These are phyloP conservation scores for Glossosoma conforme DNA, from an alignment of 1,140 invertebrate species.

Conservation along the genomic window DNA sequence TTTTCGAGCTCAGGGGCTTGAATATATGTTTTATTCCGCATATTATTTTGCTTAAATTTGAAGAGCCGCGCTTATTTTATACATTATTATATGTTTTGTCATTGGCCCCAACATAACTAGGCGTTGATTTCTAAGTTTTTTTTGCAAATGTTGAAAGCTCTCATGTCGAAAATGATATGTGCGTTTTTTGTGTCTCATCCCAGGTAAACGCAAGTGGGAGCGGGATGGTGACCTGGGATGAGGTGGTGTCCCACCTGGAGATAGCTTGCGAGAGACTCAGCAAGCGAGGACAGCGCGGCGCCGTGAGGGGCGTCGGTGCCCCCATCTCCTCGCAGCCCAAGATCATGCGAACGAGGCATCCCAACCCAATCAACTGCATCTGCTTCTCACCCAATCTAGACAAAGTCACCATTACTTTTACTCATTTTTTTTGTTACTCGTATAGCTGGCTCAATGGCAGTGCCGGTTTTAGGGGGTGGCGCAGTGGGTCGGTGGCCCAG, in stretches of 20 bases:
- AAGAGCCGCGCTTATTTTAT: no score
- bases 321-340: conserved; percentile 54
- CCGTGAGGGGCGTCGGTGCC: conserved; percentile 49
- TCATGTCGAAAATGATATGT: not conserved
- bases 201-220: conserved; percentile 51
- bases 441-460: no score
- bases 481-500: no score
- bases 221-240: conserved; percentile 60
- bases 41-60: no score
- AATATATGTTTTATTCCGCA: no score
- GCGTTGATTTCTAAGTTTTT: no score
- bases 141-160: not conserved
- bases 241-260: conserved; percentile 61
- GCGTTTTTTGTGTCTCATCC: not conserved
- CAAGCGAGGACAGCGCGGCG: conserved; percentile 42
- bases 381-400: conserved; percentile 54
- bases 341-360: conserved; percentile 56
- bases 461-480: no score
- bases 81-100: no score
- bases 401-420: conserved; percentile 38
- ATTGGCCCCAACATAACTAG: no score
- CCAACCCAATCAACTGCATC: conserved; percentile 56
- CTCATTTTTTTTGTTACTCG: conserved; percentile 2
- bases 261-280: conserved; percentile 54
- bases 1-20: no score